Evolutionary conservation across 1,140 invertebrate genomes (phyloP).

Genomic region (Bombus confusus): DNA sequence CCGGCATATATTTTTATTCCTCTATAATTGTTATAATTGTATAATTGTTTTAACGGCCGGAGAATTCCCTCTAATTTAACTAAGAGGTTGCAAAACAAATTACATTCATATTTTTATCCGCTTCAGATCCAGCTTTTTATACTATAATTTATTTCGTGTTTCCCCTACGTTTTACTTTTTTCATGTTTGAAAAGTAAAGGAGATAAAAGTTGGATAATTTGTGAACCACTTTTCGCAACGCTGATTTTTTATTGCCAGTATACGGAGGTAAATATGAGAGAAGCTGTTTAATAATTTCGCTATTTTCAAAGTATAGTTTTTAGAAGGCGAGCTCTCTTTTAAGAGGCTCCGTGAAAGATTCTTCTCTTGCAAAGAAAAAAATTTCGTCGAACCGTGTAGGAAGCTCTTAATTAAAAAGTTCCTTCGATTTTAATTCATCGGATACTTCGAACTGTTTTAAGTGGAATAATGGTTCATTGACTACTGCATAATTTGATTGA

Average conservation of each 20-base stretch:
- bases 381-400: background rate
- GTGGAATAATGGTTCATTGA: background rate
- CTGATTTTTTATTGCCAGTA: background rate
- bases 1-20: conserved; percentile 20
- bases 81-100: conserved; percentile 36
- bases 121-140: background rate
- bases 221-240: no score
- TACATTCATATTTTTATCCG: conserved; percentile 27
- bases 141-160: background rate
- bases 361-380: background rate
- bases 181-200: background rate
- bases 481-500: background rate
- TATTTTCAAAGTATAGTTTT: background rate
- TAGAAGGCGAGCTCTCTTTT: no score
- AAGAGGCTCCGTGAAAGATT: background rate
- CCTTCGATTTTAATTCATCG: background rate
- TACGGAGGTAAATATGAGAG: background rate
- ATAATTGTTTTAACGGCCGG: no score
- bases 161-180: background rate
- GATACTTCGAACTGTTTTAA: background rate
- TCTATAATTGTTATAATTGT: conserved; percentile 41
- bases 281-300: background rate
- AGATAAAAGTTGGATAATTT: background rate
- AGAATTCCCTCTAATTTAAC: conserved; percentile 20
- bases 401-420: background rate